Evolutionary conservation across 1,140 invertebrate species (phyloP), one percentile per base, ranked within the genome.

Genomic region (Drosophila busckii): DNA sequence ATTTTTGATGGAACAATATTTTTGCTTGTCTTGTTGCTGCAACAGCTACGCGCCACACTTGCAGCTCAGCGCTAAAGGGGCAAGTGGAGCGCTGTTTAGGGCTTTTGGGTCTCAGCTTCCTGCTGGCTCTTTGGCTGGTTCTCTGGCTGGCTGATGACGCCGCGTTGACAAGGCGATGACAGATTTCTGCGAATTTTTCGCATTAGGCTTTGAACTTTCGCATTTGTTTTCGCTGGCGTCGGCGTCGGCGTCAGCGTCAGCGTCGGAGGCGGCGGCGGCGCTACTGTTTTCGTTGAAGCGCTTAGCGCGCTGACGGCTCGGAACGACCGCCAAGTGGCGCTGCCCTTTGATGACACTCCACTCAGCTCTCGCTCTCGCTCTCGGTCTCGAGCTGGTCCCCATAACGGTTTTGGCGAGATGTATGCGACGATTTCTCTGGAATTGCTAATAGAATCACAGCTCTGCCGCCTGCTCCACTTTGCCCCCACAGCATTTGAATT

Each of bases 131-230:
- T 15, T 13, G 61, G 50, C 61, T 65, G 55, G 50, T 66, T 66
- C 61, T 59, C 67, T 56, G 62, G 44, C 28, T 52, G 55, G 61
- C 35, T 58, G 73, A 73, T 80, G 73, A 80, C 64, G 73, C 32
- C 70, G 73, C 64, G 75, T 82, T 80, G 73, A 80, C 73, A 80
- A 80, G 73, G 75, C 73, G 73, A 80, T 80, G 73, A 80, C 73
- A 80, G 73, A 80, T 80, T 80, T 80, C 73, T 65, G 75, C 73
- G 73, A 80, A 80, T 73, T 80, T 82, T 80, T 80, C 73, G 73
- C 75, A 82, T 80, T 80, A 80, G 73, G 75, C 73, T 80, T 80
- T 80, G 75, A 82, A 80, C 73, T 80, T 70, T 70, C 50, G 64
- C 64, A 73, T 71, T 45, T 56, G 63, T 13, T 28, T 7, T 4